Percentiles rank a stretch among this genome's conserved stretches.
phyloP scores from a whole-genome alignment of 1,140 invertebrate species.

The Cotesia chilonis region DNA sequence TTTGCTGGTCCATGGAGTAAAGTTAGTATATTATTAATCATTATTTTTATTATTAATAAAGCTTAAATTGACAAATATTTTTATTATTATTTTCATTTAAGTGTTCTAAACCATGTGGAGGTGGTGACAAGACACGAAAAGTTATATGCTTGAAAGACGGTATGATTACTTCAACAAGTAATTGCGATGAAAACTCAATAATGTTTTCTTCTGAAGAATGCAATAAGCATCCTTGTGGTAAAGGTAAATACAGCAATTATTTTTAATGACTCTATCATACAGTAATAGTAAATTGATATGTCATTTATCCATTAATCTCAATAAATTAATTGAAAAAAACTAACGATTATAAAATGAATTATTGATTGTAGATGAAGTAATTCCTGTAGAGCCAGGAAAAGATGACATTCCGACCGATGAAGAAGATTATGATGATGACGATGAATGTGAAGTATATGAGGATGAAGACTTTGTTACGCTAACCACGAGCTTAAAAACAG shows the following conservation, averaged over 20 bases:
- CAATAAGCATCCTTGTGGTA: slow-evolving; percentile 76
- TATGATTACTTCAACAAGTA: slow-evolving; percentile 65
- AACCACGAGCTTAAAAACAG: slow-evolving; percentile 43
- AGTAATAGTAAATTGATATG: slow-evolving; percentile 1
- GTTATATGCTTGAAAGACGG: slow-evolving; percentile 83
- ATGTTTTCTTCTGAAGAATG: slow-evolving; percentile 76
- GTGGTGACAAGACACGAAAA: slow-evolving; percentile 77
- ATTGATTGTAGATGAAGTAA: slow-evolving; percentile 69
- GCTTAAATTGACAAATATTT: too few relatives aligned
- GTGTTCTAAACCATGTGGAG: slow-evolving; percentile 84
- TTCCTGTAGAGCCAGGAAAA: slow-evolving; percentile 72
- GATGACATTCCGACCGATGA: slow-evolving; percentile 65
- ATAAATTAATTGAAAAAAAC: slow-evolving; percentile 2
- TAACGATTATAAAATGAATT: slow-evolving; percentile 24
- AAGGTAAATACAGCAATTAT: slow-evolving; percentile 64
- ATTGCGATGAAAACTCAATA: slow-evolving; percentile 74
- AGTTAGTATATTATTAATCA: slow-evolving; percentile 59
- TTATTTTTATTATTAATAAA: slow-evolving; percentile 5
- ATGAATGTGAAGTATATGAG: slow-evolving; percentile 70
- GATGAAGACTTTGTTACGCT: slow-evolving; percentile 59
- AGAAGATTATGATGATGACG: slow-evolving; percentile 67
- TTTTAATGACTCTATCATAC: background rate
- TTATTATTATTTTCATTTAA: slow-evolving; percentile 47
- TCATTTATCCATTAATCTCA: background rate
- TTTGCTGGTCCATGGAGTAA: slow-evolving; percentile 85